These are phyloP conservation scores for Muscicapa striata DNA, from an alignment of 2,797 vertebrate genomes.

Conservation along the genomic window DNA sequence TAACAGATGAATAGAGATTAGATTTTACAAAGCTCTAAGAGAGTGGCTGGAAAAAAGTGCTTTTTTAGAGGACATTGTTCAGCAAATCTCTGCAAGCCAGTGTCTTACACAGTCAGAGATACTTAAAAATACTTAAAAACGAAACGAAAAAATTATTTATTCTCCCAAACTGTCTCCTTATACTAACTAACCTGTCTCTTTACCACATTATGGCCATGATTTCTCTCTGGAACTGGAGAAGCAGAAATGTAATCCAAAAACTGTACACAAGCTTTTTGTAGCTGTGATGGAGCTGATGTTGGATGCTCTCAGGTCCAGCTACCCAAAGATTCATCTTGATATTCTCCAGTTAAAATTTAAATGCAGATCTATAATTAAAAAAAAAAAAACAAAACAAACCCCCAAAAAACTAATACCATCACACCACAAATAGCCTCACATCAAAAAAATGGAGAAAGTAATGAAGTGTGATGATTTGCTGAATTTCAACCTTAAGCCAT, in stretches of 20 bases:
- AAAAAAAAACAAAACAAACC: background rate
- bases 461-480: background rate
- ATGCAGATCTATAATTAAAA: background rate
- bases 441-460: background rate
- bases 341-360: background rate
- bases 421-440: background rate
- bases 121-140: background rate
- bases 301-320: background rate
- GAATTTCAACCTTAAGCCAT: background rate
- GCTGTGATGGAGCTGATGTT: background rate
- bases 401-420: accelerated
- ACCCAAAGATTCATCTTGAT: background rate
- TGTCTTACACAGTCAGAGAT: background rate
- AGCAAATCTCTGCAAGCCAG: background rate
- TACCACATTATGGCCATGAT: background rate
- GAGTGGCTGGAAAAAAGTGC: background rate
- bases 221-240: background rate
- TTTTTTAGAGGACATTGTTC: background rate
- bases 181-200: background rate
- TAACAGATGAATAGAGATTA: background rate
- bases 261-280: background rate
- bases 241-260: background rate
- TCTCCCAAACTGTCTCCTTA: background rate
- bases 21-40: background rate
- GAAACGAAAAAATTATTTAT: accelerated